Evolutionary conservation across 2,797 vertebrate genomes (phyloP), one percentile per base, ranked within the genome.

Genomic region (Pogonophryne albipinna): DNA sequence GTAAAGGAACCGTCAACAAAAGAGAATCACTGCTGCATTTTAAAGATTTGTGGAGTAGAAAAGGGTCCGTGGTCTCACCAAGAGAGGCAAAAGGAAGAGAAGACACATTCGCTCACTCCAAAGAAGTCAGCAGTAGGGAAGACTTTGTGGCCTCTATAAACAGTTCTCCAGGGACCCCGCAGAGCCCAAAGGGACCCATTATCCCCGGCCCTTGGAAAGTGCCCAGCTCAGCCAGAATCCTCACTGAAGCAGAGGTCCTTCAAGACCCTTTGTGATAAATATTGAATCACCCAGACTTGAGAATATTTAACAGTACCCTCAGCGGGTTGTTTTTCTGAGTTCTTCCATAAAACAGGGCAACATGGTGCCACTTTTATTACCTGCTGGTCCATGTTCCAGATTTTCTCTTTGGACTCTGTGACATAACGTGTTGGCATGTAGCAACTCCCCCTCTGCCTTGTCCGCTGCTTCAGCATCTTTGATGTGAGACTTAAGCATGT

Each of bases 161-260:
- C 47, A 92, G 87, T 63, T 74, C 78, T 1, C 85, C 85, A 71
- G 91, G 87, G 82, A 27, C 70, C 61, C 64, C 9, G 9, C 79
- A 77, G 66, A 92, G 80, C 60, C 94, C 89, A 85, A 96, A 93
- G 89, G 80, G 92, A 17, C 89, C 91, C 0, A 89, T 97, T 69
- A 94, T 93, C 73, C 95, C 97, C 0, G 96, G 96, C 19, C 95
- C 96, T 9, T 99, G 97, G 98, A 97, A 96, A 90, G 93, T 97
- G 31, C 97, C 97, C 5, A 92, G 93, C 70, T 91, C 94, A 41
- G 95, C 81, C 45, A 96, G 90, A 93, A 96, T 95, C 89, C 89
- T 95, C 66, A 85, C 95, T 27, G 63, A 86, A 59, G 92, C 85
- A n/a, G 94, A 95, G 86, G 92, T 93, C 71, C 85, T 95, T 47